These are phyloP conservation scores for Blastobasis adustella DNA, from an alignment of 2,888 invertebrate genomes.

Conservation along the genomic window DNA sequence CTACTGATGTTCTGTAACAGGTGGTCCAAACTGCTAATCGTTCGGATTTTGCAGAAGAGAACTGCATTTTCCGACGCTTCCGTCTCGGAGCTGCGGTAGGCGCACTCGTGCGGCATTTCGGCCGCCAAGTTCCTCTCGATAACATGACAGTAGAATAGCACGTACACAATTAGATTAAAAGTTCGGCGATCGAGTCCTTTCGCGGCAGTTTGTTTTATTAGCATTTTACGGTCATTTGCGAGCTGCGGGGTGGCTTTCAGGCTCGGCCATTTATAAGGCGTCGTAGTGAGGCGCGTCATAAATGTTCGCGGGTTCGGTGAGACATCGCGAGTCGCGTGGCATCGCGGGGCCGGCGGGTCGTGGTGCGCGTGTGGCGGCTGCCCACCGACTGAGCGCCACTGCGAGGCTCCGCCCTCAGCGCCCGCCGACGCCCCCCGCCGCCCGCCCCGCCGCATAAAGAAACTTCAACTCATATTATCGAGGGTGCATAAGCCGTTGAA, in stretches of 20 bases:
- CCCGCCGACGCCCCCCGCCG: constrained; percentile 49
- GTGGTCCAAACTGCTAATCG: constrained; percentile 80
- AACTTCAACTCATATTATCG: constrained; percentile 70
- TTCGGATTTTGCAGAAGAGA: constrained; percentile 81
- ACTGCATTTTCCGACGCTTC: constrained; percentile 73
- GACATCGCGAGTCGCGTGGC: constrained; percentile 67
- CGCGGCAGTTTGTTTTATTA: constrained; percentile 60
- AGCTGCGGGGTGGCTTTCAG: constrained; percentile 49
- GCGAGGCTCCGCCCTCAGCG: constrained; percentile 57
- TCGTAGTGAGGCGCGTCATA: constrained; percentile 62
- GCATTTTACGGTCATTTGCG: constrained; percentile 64
- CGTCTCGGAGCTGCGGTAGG: constrained; percentile 77
- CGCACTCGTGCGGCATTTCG: constrained; percentile 80
- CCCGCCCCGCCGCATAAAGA: constrained; percentile 59
- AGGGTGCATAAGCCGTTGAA: constrained; percentile 68
- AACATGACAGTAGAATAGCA: constrained; percentile 66
- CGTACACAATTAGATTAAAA: constrained; percentile 69
- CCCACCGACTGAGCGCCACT: constrained; percentile 67
- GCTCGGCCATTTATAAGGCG: constrained; percentile 64
- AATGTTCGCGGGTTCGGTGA: constrained; percentile 58
- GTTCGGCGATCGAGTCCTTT: constrained; percentile 64
- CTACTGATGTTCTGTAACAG: constrained; percentile 81
- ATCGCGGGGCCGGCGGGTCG: constrained; percentile 42
- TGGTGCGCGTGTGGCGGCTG: constrained; percentile 57
- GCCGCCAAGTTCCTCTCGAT: constrained; percentile 53